phyloP scores from a whole-genome alignment of 2,113 vertebrate species.

The Triplophysa dalaica region DNA sequence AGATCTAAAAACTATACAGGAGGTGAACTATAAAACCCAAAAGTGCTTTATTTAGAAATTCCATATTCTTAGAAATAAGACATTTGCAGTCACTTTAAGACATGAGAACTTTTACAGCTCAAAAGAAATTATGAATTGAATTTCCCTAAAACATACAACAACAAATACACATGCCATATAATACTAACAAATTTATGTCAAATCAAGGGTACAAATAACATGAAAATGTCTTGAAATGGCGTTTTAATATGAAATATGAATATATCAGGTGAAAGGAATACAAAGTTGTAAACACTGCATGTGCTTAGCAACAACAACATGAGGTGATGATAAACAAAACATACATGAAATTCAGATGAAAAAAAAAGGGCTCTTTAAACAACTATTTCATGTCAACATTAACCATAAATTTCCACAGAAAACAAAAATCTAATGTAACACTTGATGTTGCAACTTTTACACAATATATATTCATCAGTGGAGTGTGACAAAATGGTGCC shows the following conservation, averaged over 20 bases:
- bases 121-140: background rate
- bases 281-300: background rate
- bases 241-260: background rate
- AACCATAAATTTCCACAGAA: no score
- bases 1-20: conserved; percentile 24
- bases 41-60: conserved; percentile 66
- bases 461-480: no score
- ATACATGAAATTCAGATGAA: no score
- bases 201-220: background rate
- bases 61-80: conserved; percentile 65
- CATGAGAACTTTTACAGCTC: conserved; percentile 46
- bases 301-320: no score
- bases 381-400: no score
- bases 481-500: no score
- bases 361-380: no score
- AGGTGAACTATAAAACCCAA: conserved; percentile 49
- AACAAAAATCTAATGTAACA: no score
- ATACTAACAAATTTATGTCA: background rate
- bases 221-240: background rate
- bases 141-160: conserved; percentile 7
- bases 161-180: background rate
- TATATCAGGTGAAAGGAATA: background rate
- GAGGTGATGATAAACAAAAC: no score
- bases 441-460: no score
- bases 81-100: conserved; percentile 67